Conservation (phyloP, 1,140 invertebrate species). For the Dolichoris vasculosae region DNA sequence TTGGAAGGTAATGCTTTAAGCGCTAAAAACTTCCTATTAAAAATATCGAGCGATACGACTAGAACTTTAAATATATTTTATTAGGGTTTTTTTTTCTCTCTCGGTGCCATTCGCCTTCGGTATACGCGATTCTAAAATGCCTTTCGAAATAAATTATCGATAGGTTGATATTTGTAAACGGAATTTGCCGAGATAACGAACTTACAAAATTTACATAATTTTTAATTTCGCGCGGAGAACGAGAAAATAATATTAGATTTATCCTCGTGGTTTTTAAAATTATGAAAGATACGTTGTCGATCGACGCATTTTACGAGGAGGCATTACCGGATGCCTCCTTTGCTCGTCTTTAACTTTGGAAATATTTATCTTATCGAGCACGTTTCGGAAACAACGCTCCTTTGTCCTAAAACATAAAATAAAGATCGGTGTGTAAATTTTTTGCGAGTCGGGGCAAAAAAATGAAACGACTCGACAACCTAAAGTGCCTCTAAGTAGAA, state of each 20-base stretch:
- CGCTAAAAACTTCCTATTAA: background rate
- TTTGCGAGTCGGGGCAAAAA: background rate
- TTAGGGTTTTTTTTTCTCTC: background rate
- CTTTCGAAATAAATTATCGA: too few relatives aligned
- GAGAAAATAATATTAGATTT: too few relatives aligned
- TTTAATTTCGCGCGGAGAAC: too few relatives aligned
- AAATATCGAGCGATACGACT: background rate
- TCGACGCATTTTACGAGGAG: background rate
- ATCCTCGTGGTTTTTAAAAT: too few relatives aligned
- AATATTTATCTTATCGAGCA: background rate
- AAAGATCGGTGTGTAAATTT: background rate
- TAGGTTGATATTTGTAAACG: too few relatives aligned
- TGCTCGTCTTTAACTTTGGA: background rate
- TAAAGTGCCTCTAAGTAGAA: slow-evolving; percentile 34
- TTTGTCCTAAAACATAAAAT: background rate
- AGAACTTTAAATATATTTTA: background rate
- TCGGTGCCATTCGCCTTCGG: background rate
- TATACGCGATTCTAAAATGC: background rate
- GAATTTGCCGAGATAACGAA: too few relatives aligned
- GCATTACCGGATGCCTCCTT: background rate
- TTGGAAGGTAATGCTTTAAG: background rate
- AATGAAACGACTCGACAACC: background rate
- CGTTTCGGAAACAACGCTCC: background rate
- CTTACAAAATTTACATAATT: too few relatives aligned
- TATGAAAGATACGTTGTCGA: too few relatives aligned